phyloP scores from a whole-genome alignment of 2,113 vertebrate genomes.

The Calypte anna region DNA sequence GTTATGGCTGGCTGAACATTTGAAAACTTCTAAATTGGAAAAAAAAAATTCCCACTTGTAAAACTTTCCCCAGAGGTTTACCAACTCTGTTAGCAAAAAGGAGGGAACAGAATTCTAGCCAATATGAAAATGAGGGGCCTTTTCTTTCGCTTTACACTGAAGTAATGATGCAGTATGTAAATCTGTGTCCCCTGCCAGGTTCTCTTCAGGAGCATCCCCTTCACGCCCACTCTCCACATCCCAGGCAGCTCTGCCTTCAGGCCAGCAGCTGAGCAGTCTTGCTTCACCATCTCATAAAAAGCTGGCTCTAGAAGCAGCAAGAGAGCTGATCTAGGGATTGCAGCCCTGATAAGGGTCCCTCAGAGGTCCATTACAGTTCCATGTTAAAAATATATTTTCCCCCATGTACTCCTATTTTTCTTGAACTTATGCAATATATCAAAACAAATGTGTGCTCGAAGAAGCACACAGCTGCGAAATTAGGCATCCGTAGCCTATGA shows the following conservation, averaged over 20 bases:
- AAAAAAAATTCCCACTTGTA: background rate
- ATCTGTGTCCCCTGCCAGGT: background rate
- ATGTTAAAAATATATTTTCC: background rate
- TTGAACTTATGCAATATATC: background rate
- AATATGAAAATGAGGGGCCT: background rate
- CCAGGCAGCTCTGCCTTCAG: background rate
- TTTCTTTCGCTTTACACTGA: background rate
- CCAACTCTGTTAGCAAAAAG: background rate
- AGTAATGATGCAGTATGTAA: background rate
- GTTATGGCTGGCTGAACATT: background rate
- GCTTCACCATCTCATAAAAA: background rate
- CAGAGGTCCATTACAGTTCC: background rate
- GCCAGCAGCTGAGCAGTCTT: background rate
- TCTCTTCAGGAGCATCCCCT: background rate
- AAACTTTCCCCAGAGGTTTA: background rate
- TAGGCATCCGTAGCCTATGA: background rate
- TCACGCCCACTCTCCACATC: accelerated
- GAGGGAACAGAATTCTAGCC: background rate
- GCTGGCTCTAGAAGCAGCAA: background rate
- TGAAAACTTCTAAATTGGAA: background rate
- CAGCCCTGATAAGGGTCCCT: background rate
- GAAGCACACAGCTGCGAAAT: background rate
- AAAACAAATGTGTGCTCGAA: background rate
- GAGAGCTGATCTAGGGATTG: background rate
- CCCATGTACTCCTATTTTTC: background rate